Base-by-base conservation (phyloP, 2,888 invertebrate genomes). In the Agrotis clavis region DNA sequence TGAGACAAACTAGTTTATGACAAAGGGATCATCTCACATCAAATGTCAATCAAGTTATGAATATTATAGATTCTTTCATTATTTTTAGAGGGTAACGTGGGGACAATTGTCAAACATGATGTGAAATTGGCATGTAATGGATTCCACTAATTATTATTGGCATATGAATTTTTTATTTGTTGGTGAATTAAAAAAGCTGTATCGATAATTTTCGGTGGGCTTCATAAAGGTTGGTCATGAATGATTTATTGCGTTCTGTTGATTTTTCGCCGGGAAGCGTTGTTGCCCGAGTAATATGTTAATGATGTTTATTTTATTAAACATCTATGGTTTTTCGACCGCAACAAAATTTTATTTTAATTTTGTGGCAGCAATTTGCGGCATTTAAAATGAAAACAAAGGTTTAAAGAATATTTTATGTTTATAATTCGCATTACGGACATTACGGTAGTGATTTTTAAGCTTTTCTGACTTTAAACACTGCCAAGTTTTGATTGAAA, bases 181-280 rank as follows among this genome's bases (percentile, higher is more conserved):
- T 50, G 60, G 70, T 85, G 76, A 79, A 88, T 87, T 86, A 82
- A 85, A 83, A 25, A 88, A 87, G 85, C 71, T 87, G 86, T 85
- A 89, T 89, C 87, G 88, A 83, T 87, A 79, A 87, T 91, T 85
- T 92, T 92, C 90, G 90, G 87, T 84, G 86, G 85, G 83, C 81
- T 85, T 86, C 80, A 91, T 90, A 92, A 92, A 90, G 90, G 89
- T 89, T 88, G 91, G 86, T 74, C 87, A 90, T 95, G 94, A 95
- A 96, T 96, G 84, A 92, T 94, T 94, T 87, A 96, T 93, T 59
- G 75, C 70, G 68, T 89, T 79, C 81, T 92, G 94, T 94, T 95
- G 92, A 91, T 93, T 93, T 93, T 94, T 86, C 90, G 83, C 82
- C 88, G 90, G 87, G 92, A 94, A 92, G 96, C 94, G 95, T 94